Evolutionary conservation across 2,888 invertebrate genomes (phyloP).

Genomic region (Biston betularia): DNA sequence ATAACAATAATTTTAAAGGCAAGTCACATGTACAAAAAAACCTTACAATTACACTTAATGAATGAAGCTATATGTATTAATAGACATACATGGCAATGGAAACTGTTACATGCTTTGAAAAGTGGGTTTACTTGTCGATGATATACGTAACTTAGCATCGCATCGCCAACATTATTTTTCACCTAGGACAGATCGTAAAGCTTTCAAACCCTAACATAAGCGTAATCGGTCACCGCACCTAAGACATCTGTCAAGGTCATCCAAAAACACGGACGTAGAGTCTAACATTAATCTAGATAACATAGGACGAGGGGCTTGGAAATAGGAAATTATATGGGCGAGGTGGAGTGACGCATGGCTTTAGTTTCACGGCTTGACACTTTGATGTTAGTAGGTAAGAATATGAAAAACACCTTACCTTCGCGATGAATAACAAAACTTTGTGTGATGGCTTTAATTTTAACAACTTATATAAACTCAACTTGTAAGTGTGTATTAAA

Average conservation of each 20-base stretch:
- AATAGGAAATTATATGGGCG: constrained; percentile 25
- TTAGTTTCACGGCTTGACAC: constrained; percentile 14
- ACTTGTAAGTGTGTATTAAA: background rate
- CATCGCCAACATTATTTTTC: no score
- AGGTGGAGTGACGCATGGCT: constrained; percentile 20
- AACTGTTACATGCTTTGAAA: no score
- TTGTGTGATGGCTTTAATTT: background rate
- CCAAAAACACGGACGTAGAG: constrained; percentile 25
- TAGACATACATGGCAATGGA: no score
- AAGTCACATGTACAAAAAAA: no score
- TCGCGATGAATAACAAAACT: no score
- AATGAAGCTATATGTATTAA: no score
- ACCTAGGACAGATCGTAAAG: background rate
- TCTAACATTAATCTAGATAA: constrained; percentile 36
- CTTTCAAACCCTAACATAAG: background rate
- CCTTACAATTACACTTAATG: no score
- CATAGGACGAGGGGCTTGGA: constrained; percentile 4
- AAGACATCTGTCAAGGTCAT: constrained; percentile 27
- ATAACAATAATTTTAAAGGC: no score
- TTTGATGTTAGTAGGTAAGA: constrained; percentile 11
- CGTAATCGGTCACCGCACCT: constrained; percentile 16
- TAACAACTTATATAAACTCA: no score
- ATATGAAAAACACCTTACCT: constrained; percentile 5
- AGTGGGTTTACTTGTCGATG: no score
- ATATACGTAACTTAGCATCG: no score